Conservation (phyloP, 2,888 invertebrate genomes). For the Meandrusa payeni region DNA sequence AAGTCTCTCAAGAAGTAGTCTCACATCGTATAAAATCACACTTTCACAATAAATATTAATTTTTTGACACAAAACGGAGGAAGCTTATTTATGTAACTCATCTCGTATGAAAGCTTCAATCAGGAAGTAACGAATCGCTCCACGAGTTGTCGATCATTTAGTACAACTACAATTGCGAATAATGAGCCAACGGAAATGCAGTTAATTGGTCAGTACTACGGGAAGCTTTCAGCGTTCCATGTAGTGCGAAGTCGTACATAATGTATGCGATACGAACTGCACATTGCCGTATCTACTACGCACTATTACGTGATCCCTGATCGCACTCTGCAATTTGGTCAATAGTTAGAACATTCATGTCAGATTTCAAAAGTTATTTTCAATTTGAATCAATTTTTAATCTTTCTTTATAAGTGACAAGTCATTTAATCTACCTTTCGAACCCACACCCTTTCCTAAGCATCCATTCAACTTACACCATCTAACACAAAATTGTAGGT, state of each 20-base stretch:
- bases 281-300: background rate
- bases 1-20: no score
- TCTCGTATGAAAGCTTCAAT: conserved; percentile 3
- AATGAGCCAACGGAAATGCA: conserved; percentile 43
- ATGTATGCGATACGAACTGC: conserved; percentile 25
- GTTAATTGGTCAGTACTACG: conserved; percentile 51
- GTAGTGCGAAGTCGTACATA: conserved; percentile 43
- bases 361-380: no score
- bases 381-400: no score
- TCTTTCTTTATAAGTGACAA: no score
- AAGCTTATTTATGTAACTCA: no score
- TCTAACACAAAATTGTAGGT: no score
- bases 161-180: conserved; percentile 26
- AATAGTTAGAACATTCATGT: background rate
- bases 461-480: no score
- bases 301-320: conserved; percentile 7
- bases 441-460: no score
- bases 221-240: conserved; percentile 42
- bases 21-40: no score
- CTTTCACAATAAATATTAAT: no score
- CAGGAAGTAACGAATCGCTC: conserved; percentile 4
- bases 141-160: conserved; percentile 13
- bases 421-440: no score
- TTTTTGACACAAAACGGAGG: no score
- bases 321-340: conserved; percentile 11